phyloP scores from a whole-genome alignment of 2,888 invertebrate genomes.

The Mayetiola destructor region DNA sequence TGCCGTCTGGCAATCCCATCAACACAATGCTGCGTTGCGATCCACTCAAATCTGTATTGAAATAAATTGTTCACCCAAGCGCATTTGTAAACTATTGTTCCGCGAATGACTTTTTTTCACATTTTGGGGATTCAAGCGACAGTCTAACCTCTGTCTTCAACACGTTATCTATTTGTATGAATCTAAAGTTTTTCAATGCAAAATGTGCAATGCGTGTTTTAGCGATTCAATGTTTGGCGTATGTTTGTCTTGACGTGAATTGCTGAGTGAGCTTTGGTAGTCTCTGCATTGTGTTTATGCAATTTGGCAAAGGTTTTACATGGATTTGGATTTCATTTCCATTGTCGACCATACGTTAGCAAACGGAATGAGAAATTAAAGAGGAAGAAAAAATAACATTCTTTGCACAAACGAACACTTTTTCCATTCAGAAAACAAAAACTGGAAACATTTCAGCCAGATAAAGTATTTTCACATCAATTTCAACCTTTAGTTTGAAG shows the following conservation, averaged over 20 bases:
- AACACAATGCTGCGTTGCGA: too few relatives aligned
- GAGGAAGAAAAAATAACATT: background rate
- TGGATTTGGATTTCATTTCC: background rate
- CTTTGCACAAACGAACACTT: too few relatives aligned
- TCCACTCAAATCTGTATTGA: too few relatives aligned
- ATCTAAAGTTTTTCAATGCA: background rate
- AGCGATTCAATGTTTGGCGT: background rate
- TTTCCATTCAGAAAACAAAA: too few relatives aligned
- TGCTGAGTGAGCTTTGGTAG: background rate
- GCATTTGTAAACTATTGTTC: constrained; percentile 2
- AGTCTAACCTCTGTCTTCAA: constrained; percentile 6
- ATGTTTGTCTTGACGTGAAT: background rate
- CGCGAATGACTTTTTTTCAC: background rate
- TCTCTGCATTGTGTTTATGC: background rate
- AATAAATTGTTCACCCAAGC: too few relatives aligned
- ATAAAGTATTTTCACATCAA: constrained; percentile 6
- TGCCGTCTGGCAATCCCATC: background rate
- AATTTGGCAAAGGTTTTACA: constrained; percentile 3
- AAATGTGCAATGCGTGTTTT: background rate
- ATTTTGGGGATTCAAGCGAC: background rate
- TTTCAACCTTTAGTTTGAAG: constrained; percentile 1
- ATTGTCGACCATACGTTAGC: constrained; percentile 1
- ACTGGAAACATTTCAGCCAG: background rate
- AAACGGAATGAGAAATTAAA: constrained; percentile 1
- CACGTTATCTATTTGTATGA: constrained; percentile 3